Base-by-base conservation (phyloP, 2,888 invertebrate genomes). In the Sphecodes monilicornis region DNA sequence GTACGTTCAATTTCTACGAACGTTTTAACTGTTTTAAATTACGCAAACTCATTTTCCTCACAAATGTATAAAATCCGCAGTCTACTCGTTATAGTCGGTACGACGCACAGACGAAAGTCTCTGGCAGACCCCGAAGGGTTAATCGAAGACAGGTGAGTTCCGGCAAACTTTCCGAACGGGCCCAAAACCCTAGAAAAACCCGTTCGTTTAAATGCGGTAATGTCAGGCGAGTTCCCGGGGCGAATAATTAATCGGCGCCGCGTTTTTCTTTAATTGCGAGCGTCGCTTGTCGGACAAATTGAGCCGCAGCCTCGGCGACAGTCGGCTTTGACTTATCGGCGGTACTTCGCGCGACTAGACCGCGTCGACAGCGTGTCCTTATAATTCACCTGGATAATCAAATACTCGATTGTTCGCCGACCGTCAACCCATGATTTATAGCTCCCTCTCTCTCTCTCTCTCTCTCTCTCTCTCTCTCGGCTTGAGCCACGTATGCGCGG, bases 321-420 rank as follows among this genome's bases (percentile, higher is more conserved):
- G 32, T 29, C 64, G 29, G 22, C 64, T 64, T 64, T 64, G 64
- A 64, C 64, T 64, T 64, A 64, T 29, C 22, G 32, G 10, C 66
- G 66, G 36, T n/a, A 10, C 36, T 39, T 66, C 22, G 66, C 32
- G 32, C 66, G 36, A 22, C 36, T 32, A n/a, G 36, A 39, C 32
- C 32, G n/a, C n/a, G 32, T 39, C 66, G 66, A 39, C 66, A 66
- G 36, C 66, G n/a, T 39, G 66, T 39, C 39, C 66, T 36, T 22
- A 39, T 66, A 66, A 66, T 66, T 66, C 66, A 36, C 22, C 39
- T 36, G 39, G 73, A 57, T 57, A 57, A 39, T 73, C 36, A 36
- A 36, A 73, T 73, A 73, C 54, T 36, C 39, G 73, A 73, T 57
- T 54, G 57, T 57, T 73, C 50, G 57, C n/a, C 50, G 66, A 36